These are phyloP conservation scores for Sylvicola cinctus DNA, from an alignment of 2,888 invertebrate genomes.

Conservation along the genomic window DNA sequence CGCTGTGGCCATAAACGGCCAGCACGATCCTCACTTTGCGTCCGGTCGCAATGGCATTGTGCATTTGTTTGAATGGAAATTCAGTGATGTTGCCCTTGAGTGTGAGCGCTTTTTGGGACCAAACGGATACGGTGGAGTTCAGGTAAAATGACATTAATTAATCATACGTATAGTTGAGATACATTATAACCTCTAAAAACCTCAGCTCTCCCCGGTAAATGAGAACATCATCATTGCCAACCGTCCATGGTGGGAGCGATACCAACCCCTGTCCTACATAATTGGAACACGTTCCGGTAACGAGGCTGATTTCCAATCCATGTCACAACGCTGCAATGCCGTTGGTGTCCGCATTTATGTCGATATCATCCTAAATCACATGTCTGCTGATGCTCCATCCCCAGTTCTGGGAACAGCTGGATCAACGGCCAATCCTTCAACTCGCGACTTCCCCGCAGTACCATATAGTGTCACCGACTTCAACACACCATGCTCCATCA, in stretches of 20 bases:
- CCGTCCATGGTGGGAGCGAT: constrained; percentile 70
- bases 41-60: constrained; percentile 42
- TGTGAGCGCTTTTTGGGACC: constrained; percentile 59
- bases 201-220: constrained; percentile 34
- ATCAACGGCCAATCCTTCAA: constrained; percentile 27
- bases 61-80: constrained; percentile 67
- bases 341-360: constrained; percentile 58
- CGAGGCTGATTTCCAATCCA: constrained; percentile 42
- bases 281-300: constrained; percentile 52
- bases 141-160: constrained; percentile 29
- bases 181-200: constrained; percentile 26
- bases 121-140: constrained; percentile 50
- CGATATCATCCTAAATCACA: constrained; percentile 57
- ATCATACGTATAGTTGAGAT: too few species aligned
- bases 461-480: constrained; percentile 36
- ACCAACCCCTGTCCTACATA: constrained; percentile 60
- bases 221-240: constrained; percentile 33
- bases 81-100: constrained; percentile 56
- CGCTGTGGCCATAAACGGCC: neutral
- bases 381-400: constrained; percentile 33
- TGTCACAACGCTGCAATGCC: constrained; percentile 54
- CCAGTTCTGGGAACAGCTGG: constrained; percentile 12
- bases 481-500: constrained; percentile 26
- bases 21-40: neutral
- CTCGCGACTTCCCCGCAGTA: constrained; percentile 30